Base-by-base conservation (phyloP, 2,888 invertebrate genomes). In the Pollenia griseotomentosa region DNA sequence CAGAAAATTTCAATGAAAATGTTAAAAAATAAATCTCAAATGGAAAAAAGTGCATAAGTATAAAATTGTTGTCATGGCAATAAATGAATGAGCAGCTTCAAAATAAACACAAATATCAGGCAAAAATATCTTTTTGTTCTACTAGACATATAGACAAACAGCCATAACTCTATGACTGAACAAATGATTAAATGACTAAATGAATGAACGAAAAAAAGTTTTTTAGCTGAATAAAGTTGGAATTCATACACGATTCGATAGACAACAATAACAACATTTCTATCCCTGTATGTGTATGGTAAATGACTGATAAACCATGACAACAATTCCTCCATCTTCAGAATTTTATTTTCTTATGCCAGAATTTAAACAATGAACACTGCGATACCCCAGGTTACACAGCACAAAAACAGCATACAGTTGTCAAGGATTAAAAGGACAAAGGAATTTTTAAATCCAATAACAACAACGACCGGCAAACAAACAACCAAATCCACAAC, bases 231-330 rank as follows among this genome's bases (percentile, higher is more conserved):
- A 79, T 46, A 57, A 7, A 51, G 23, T 53, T 42, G 23, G 46
- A 33, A 9, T 46, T 6, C 23, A 16, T 65, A n/a, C 44, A 70
- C 51, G 51, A 12, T 44, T 46, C 51, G 16, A 23, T 68, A 16
- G 12, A 23, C 51, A 65, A 44, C 44, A 75, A 63, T 9, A 63
- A 73, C 42, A 73, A 65, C n/a, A 82, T 33, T 33, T 33, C 33
- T 33, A 73, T 42, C 51, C 51, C n/a, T 42, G 6, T 48, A 40
- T 12, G 14, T 53, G 81, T 78, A 87, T 87, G 87, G 73, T 44
- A 81, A 87, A 81, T 71, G 66, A 81, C 87, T 87, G 87, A 87
- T 87, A 87, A 84, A 78, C 83, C 87, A 87, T 87, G 83, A 83
- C 87, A 87, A 84, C 80, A 61, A 71, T 46, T 81, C 59, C 75